These are phyloP conservation scores for Rostratula benghalensis DNA, from an alignment of 2,113 vertebrate genomes.

Conservation along the genomic window DNA sequence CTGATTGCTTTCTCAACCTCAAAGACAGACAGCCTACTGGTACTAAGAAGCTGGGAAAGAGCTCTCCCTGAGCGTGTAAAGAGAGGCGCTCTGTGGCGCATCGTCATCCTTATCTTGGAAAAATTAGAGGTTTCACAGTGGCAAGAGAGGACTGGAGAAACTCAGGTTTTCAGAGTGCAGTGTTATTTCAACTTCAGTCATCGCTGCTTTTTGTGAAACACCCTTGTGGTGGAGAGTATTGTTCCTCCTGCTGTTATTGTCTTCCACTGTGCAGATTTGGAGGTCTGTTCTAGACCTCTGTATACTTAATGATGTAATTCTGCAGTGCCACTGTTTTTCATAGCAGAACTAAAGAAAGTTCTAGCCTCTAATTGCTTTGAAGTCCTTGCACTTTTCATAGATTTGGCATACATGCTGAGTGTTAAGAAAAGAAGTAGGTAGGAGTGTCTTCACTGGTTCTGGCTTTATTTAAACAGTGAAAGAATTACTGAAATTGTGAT, in stretches of 20 bases:
- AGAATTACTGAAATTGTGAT: not conserved
- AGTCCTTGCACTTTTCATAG: not conserved
- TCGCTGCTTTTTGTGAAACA: not conserved
- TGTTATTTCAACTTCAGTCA: not conserved
- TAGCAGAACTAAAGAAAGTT: not conserved
- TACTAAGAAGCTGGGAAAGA: not conserved
- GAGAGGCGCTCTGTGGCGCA: not conserved
- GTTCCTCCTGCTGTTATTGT: not conserved
- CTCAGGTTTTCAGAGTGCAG: not conserved
- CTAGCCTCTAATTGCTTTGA: not conserved
- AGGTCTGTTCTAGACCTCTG: not conserved
- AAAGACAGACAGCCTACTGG: not conserved
- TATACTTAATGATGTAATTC: not conserved
- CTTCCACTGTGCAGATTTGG: not conserved
- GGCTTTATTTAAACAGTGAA: not conserved
- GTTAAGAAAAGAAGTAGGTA: not conserved
- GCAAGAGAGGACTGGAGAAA: not conserved
- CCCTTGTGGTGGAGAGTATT: not conserved
- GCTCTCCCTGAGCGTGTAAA: not conserved
- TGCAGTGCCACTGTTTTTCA: not conserved
- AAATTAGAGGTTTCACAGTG: not conserved
- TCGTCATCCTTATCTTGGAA: not conserved
- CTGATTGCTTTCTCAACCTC: not conserved
- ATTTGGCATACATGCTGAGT: not conserved
- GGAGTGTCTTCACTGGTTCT: not conserved